These are phyloP conservation scores for Myrmophylax atrothorax DNA, from an alignment of 2,113 vertebrate genomes.

Conservation along the genomic window DNA sequence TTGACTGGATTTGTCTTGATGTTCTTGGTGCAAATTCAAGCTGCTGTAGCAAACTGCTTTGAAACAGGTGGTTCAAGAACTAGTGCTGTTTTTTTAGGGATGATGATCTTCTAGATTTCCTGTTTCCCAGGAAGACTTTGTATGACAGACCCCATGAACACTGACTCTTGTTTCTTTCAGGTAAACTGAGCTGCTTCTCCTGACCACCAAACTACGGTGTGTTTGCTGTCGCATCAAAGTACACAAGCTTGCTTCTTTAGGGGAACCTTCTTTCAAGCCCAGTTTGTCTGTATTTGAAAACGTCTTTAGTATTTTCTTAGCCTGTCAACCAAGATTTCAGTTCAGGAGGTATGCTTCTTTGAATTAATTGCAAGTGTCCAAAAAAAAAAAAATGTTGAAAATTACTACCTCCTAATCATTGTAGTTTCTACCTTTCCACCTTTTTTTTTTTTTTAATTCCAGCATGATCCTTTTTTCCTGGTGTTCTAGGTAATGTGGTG, in stretches of 20 bases:
- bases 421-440: not conserved
- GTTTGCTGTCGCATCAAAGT: rapidly evolving
- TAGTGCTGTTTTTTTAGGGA: not conserved
- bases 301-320: not conserved
- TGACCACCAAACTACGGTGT: not conserved
- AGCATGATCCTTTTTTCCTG: not conserved
- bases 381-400: not conserved
- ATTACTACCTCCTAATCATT: not conserved
- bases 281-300: not conserved
- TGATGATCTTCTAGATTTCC: not conserved
- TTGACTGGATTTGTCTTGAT: not conserved
- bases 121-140: not conserved
- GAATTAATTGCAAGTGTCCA: not conserved
- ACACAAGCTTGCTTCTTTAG: not conserved
- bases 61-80: not conserved
- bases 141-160: not conserved
- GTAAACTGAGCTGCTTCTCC: not conserved
- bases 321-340: not conserved
- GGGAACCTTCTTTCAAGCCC: not conserved
- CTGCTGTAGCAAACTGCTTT: not conserved
- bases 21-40: not conserved
- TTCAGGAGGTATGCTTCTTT: not conserved
- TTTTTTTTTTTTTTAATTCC: not conserved
- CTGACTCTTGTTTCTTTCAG: not conserved
- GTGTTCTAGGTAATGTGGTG: not conserved